Percentiles rank a stretch among this genome's conserved stretches.
These are phyloP conservation scores for Albula glossodonta DNA, from an alignment of 2,113 vertebrate species.

Conservation along the genomic window DNA sequence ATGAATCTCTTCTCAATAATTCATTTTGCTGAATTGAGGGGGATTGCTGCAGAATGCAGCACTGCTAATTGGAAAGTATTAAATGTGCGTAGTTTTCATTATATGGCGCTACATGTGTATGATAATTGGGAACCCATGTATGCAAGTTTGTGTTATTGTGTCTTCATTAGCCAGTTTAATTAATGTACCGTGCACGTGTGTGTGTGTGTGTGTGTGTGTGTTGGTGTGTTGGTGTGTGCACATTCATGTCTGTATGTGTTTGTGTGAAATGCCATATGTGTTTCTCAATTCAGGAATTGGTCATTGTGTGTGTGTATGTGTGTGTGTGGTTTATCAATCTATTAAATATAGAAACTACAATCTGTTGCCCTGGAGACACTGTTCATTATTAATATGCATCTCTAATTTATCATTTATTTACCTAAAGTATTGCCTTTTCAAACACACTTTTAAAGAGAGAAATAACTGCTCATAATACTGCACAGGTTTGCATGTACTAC, in stretches of 20 bases:
- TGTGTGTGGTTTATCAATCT: conserved; percentile 48
- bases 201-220: neutral
- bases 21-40: conserved; percentile 61
- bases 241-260: neutral
- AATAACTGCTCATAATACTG: neutral
- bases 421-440: conserved; percentile 50
- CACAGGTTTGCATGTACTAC: too few species aligned
- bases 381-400: conserved; percentile 62
- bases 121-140: neutral
- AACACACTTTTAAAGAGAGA: neutral
- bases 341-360: conserved; percentile 71
- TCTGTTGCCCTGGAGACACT: conserved; percentile 64
- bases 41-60: conserved; percentile 47
- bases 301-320: conserved; percentile 35
- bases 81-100: neutral
- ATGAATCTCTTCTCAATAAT: conserved; percentile 64
- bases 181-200: neutral
- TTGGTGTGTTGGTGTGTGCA: neutral
- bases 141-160: neutral
- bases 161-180: neutral
- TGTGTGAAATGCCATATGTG: conserved; percentile 36
- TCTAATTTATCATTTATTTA: conserved; percentile 67
- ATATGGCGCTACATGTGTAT: neutral
- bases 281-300: conserved; percentile 25
- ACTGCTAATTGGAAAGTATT: neutral